These are phyloP conservation scores for Phodopus roborovskii DNA, from an alignment of 2,113 vertebrate genomes.

Conservation along the genomic window DNA sequence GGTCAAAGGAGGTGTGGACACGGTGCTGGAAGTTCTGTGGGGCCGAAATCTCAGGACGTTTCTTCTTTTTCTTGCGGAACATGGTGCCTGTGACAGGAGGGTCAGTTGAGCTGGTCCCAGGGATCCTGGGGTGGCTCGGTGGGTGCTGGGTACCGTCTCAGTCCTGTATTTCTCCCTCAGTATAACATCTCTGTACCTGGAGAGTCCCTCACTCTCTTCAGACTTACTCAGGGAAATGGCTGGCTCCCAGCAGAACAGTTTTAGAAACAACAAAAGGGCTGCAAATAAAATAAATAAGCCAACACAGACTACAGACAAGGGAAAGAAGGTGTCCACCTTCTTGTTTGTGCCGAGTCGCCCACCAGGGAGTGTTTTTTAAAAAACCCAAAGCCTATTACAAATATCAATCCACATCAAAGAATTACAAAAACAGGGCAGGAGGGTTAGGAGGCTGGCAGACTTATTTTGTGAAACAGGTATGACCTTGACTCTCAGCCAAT, in stretches of 20 bases:
- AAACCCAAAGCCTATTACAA: slow-evolving; percentile 52
- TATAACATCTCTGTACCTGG: neutral
- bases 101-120: neutral
- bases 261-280: slow-evolving; percentile 31
- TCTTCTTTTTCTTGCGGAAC: slow-evolving; percentile 99
- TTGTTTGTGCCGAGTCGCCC: neutral
- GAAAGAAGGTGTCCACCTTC: slow-evolving; percentile 48
- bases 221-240: slow-evolving; percentile 37
- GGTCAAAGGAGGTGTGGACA: slow-evolving; percentile 98
- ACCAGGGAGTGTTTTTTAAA: slow-evolving; percentile 30
- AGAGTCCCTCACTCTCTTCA: neutral
- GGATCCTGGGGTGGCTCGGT: neutral
- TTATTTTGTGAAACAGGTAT: neutral
- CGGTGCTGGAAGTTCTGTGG: slow-evolving; percentile 98
- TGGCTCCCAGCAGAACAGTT: slow-evolving; percentile 30
- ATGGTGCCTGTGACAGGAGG: slow-evolving; percentile 85
- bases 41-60: slow-evolving; percentile 97
- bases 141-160: neutral
- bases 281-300: slow-evolving; percentile 30
- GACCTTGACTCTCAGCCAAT: slow-evolving; percentile 23
- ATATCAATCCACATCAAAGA: slow-evolving; percentile 14
- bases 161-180: neutral
- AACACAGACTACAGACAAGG: slow-evolving; percentile 22
- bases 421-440: neutral
- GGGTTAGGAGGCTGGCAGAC: neutral